These are phyloP conservation scores for Spisula solida DNA, from an alignment of 2,888 invertebrate genomes.

Conservation along the genomic window DNA sequence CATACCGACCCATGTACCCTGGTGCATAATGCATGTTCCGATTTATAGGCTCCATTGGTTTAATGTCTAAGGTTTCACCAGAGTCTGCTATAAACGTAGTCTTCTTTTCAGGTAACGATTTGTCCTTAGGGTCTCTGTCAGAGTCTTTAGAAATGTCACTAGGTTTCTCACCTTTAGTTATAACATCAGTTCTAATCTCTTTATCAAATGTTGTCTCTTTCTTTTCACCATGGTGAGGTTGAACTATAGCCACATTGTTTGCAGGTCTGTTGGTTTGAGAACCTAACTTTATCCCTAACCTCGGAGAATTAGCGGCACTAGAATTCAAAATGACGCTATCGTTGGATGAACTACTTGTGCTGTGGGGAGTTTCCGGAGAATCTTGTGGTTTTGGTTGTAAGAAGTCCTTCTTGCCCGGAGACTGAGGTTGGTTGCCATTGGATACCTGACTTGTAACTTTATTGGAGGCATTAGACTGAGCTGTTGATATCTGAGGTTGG, in stretches of 20 bases:
- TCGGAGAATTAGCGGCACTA: conserved; percentile 82
- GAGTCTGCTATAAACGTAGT: conserved; percentile 88
- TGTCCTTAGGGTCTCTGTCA: conserved; percentile 73
- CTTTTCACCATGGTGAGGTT: conserved; percentile 84
- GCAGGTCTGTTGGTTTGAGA: conserved; percentile 79
- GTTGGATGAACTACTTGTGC: conserved; percentile 82
- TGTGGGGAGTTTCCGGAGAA: conserved; percentile 70
- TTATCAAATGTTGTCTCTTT: conserved; percentile 86
- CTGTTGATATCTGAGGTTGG: conserved; percentile 49
- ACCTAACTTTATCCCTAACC: conserved; percentile 82
- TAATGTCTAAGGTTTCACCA: conserved; percentile 92
- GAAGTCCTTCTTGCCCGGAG: conserved; percentile 71
- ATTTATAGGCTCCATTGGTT: conserved; percentile 96
- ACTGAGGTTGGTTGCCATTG: conserved; percentile 56
- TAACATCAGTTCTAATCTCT: conserved; percentile 83
- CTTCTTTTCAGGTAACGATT: conserved; percentile 88
- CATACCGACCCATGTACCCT: conserved; percentile 78
- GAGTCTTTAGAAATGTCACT: conserved; percentile 60
- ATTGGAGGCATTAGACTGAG: conserved; percentile 37
- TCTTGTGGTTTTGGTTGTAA: conserved; percentile 70
- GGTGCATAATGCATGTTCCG: conserved; percentile 83
- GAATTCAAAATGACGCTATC: conserved; percentile 83
- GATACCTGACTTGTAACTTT: conserved; percentile 55
- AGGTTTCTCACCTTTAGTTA: conserved; percentile 72
- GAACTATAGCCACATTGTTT: conserved; percentile 83